phyloP scores from a whole-genome alignment of 2,797 vertebrate species.

The Hippopotamyrus pictus region DNA sequence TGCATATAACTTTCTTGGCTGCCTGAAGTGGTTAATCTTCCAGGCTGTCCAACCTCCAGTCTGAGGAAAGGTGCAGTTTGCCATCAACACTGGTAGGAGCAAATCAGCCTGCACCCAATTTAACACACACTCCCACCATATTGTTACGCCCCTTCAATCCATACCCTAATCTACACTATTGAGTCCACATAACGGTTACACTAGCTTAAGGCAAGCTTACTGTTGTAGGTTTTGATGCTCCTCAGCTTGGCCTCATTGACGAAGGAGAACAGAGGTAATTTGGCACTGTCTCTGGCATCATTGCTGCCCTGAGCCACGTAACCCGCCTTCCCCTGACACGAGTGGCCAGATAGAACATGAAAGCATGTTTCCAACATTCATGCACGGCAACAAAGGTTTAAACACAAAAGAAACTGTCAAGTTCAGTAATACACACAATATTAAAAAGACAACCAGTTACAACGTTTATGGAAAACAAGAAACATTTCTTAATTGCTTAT shows the following conservation, averaged over 20 bases:
- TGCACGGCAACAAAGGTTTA: not conserved
- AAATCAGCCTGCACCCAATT: not conserved
- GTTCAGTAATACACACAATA: not conserved
- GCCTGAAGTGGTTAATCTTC: not conserved
- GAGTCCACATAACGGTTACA: not conserved
- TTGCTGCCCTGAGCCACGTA: slow-evolving; percentile 55
- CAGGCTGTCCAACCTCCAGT: not conserved
- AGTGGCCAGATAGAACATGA: slow-evolving; percentile 22
- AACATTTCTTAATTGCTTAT: not conserved
- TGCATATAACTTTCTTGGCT: not conserved
- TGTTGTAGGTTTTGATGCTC: slow-evolving; percentile 58
- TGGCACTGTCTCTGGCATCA: slow-evolving; percentile 57
- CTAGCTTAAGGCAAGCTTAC: slow-evolving; percentile 43
- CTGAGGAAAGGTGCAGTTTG: not conserved
- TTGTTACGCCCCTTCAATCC: not conserved
- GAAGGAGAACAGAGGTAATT: slow-evolving; percentile 60
- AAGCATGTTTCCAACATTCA: not conserved
- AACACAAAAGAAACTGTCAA: not conserved
- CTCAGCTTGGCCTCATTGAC: slow-evolving; percentile 62
- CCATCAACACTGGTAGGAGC: not conserved
- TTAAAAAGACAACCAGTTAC: not conserved
- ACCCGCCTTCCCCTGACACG: slow-evolving; percentile 61
- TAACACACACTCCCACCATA: not conserved
- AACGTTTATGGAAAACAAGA: not conserved
- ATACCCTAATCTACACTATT: not conserved